Conservation (phyloP, 2,113 vertebrate genomes). For the Pteruthius melanotis region DNA sequence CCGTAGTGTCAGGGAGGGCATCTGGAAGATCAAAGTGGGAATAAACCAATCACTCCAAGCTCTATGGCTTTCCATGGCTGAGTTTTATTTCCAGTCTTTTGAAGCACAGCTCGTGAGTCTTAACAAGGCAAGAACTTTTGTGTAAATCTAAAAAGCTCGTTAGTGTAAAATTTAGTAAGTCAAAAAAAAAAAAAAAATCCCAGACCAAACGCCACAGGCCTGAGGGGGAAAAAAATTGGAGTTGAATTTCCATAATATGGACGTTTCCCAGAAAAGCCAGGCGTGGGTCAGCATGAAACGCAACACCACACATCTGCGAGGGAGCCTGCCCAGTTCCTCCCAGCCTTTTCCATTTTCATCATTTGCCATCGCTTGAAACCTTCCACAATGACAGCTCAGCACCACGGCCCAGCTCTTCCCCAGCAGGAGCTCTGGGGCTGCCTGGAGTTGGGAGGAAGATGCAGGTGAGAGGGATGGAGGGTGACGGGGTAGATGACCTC, state of each 20-base stretch:
- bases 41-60: background rate
- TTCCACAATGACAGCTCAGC: background rate
- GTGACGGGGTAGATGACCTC: background rate
- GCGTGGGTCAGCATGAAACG: background rate
- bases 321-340: background rate
- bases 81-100: background rate
- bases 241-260: rapidly evolving
- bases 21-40: background rate
- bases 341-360: background rate
- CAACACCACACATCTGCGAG: background rate
- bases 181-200: background rate
- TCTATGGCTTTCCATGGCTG: background rate
- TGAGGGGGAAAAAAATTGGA: background rate
- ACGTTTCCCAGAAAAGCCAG: constrained; percentile 23
- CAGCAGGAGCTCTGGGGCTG: background rate
- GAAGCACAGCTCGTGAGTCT: background rate
- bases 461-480: background rate
- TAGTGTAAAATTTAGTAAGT: background rate
- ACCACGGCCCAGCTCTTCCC: background rate
- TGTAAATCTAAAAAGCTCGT: background rate
- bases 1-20: background rate
- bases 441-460: background rate
- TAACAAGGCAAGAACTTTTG: background rate
- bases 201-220: background rate
- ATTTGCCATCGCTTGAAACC: background rate